Conservation (phyloP, 1,140 invertebrate genomes). For the Saccostrea echinata region DNA sequence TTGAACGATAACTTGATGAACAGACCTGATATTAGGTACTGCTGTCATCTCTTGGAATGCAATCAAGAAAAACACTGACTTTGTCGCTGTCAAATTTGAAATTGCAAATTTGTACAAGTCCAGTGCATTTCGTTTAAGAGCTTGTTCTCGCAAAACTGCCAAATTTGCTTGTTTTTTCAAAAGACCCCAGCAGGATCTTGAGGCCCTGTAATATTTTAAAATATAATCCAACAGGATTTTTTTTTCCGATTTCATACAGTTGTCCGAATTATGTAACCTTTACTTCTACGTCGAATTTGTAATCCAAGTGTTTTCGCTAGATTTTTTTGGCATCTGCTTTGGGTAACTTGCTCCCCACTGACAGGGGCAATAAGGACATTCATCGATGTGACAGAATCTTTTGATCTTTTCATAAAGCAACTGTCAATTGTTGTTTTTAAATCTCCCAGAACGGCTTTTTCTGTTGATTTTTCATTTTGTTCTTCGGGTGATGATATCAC, state of each 20-base stretch:
- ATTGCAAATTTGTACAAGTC: conserved; percentile 39
- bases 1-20: neutral
- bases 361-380: neutral
- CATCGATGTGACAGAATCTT: neutral
- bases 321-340: neutral
- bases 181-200: conserved; percentile 56
- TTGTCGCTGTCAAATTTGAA: neutral
- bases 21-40: neutral
- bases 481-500: neutral
- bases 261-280: neutral
- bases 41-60: neutral
- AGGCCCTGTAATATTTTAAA: neutral
- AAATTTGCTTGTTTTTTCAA: conserved; percentile 40
- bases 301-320: neutral
- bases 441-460: neutral
- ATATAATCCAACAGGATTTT: neutral
- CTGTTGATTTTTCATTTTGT: neutral
- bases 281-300: neutral
- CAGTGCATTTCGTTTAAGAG: conserved; percentile 31
- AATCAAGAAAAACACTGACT: neutral
- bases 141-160: conserved; percentile 30
- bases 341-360: neutral
- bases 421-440: neutral
- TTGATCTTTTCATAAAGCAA: neutral
- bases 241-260: neutral